These are phyloP conservation scores for Nowickia ferox DNA, from an alignment of 2,888 invertebrate species.

Conservation along the genomic window DNA sequence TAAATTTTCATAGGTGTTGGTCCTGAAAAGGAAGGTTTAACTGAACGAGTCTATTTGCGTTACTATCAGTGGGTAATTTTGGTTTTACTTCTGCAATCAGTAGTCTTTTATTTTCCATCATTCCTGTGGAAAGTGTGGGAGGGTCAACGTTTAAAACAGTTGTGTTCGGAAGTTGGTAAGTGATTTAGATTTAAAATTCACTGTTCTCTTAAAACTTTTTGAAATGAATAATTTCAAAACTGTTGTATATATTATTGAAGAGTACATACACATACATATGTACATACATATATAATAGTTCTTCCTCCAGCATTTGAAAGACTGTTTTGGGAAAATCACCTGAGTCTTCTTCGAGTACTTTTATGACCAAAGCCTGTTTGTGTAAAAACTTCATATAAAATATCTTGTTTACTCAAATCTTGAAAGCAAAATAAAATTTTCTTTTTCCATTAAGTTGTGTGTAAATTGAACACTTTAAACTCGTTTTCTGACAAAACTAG, in stretches of 20 bases:
- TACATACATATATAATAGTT: too few species aligned
- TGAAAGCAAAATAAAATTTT: too few species aligned
- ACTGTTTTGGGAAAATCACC: too few species aligned
- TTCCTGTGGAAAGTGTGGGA: slow-evolving; percentile 82
- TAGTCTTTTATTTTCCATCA: slow-evolving; percentile 80
- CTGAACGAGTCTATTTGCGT: slow-evolving; percentile 79
- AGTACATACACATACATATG: too few species aligned
- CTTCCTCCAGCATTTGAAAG: too few species aligned
- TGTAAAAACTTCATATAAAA: too few species aligned
- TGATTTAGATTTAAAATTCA: not conserved
- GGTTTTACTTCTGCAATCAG: slow-evolving; percentile 79
- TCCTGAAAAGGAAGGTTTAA: slow-evolving; percentile 73
- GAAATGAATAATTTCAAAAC: not conserved
- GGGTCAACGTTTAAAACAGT: slow-evolving; percentile 83
- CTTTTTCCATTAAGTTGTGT: too few species aligned
- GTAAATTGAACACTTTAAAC: too few species aligned
- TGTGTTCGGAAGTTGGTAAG: slow-evolving; percentile 80
- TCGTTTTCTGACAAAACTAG: too few species aligned
- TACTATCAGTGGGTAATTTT: slow-evolving; percentile 83
- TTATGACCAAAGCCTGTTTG: too few species aligned
- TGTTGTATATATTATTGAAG: not conserved
- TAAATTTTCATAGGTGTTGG: slow-evolving; percentile 77
- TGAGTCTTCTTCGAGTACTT: too few species aligned
- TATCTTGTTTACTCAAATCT: too few species aligned
- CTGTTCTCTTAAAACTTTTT: not conserved